Conservation (phyloP, 2,888 invertebrate species). For the Macrophya annulata region DNA sequence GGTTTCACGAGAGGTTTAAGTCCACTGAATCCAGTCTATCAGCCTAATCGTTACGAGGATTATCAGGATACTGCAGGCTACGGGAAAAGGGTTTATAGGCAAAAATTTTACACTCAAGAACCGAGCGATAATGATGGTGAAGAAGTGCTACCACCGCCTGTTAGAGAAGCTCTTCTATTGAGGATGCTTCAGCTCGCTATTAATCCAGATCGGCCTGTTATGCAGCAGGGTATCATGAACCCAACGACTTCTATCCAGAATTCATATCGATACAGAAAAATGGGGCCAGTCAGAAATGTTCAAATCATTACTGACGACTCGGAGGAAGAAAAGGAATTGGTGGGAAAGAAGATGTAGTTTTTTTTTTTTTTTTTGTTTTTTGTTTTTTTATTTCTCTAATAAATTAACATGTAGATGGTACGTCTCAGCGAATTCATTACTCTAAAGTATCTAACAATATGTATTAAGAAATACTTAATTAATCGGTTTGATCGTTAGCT, state of each 20-base stretch:
- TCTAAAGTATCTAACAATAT: slow-evolving; percentile 4
- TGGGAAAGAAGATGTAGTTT: slow-evolving; percentile 29
- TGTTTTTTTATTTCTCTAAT: background rate
- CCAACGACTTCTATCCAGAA: slow-evolving; percentile 76
- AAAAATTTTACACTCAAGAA: slow-evolving; percentile 74
- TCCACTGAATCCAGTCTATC: slow-evolving; percentile 70
- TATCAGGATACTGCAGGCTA: slow-evolving; percentile 72
- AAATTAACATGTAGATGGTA: background rate
- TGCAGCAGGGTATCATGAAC: slow-evolving; percentile 63
- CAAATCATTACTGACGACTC: slow-evolving; percentile 87
- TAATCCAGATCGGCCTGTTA: slow-evolving; percentile 81
- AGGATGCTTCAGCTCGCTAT: slow-evolving; percentile 89
- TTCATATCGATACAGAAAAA: slow-evolving; percentile 78
- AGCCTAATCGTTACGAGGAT: slow-evolving; percentile 73
- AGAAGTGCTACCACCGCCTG: slow-evolving; percentile 86
- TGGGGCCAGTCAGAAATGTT: slow-evolving; percentile 85
- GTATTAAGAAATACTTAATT: background rate
- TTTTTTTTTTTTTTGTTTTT: background rate
- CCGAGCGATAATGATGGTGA: slow-evolving; percentile 78
- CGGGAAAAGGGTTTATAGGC: slow-evolving; percentile 74
- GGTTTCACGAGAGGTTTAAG: slow-evolving; percentile 64
- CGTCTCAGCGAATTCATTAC: background rate
- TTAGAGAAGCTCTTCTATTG: slow-evolving; percentile 86
- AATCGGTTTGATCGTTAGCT: background rate
- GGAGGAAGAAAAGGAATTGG: slow-evolving; percentile 64